Percentiles rank a stretch among this genome's conserved stretches.
Evolutionary conservation across 2,888 invertebrate genomes (phyloP).

Genomic region (Drosophila heteroneura): DNA sequence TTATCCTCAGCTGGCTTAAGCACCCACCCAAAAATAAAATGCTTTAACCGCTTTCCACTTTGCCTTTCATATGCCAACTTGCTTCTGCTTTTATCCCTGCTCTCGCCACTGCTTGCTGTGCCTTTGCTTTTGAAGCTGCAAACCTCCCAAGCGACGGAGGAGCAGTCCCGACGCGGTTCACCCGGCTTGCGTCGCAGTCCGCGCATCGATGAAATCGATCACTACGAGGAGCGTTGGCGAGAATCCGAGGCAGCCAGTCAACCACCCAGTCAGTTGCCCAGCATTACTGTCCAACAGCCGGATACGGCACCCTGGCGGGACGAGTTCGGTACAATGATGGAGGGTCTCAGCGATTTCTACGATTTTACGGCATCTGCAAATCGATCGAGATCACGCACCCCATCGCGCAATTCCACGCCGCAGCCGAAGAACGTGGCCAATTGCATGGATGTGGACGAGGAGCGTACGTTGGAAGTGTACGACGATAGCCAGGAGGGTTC

Average conservation of each 20-base stretch:
- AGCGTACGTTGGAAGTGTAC: slow-evolving; percentile 67
- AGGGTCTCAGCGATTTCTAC: slow-evolving; percentile 84
- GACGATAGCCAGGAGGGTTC: slow-evolving; percentile 67
- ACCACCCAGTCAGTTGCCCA: slow-evolving; percentile 24
- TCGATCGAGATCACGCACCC: slow-evolving; percentile 81
- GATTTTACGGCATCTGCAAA: slow-evolving; percentile 84
- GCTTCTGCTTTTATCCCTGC: slow-evolving; percentile 13
- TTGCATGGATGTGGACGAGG: slow-evolving; percentile 52
- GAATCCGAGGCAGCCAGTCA: slow-evolving; percentile 45
- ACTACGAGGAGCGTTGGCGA: slow-evolving; percentile 81
- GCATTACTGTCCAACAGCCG: slow-evolving; percentile 64
- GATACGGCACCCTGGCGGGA: slow-evolving; percentile 83
- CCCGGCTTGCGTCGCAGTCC: slow-evolving; percentile 83
- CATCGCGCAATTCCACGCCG: slow-evolving; percentile 76
- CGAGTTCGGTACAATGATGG: slow-evolving; percentile 77
- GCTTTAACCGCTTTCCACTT: slow-evolving; percentile 69
- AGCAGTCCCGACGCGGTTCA: slow-evolving; percentile 56
- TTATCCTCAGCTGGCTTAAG: not conserved
- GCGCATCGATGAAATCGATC: slow-evolving; percentile 82
- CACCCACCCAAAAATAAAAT: slow-evolving; percentile 24
- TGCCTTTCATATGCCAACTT: slow-evolving; percentile 66
- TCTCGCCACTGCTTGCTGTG: slow-evolving; percentile 43
- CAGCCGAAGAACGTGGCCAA: slow-evolving; percentile 76
- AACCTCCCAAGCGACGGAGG: slow-evolving; percentile 74
- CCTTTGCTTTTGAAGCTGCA: slow-evolving; percentile 68